A percentile compares a stretch with the other conserved stretches of the same genome.
Evolutionary conservation across 2,888 invertebrate species (phyloP).

Genomic region (Lepas anatifera): DNA sequence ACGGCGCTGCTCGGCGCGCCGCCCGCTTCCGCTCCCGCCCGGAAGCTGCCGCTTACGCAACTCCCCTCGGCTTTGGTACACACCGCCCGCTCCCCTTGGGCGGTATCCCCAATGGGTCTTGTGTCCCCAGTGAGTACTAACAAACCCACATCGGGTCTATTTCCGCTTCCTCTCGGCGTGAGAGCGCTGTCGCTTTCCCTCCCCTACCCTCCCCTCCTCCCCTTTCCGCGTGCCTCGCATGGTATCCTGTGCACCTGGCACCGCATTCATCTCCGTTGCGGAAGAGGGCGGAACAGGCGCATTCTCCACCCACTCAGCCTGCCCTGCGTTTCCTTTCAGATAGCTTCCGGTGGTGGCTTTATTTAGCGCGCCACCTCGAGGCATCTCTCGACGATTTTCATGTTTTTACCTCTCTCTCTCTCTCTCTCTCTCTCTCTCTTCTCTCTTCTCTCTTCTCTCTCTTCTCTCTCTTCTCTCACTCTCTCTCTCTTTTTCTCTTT

Average conservation of each 20-base stretch:
- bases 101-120: too few relatives aligned
- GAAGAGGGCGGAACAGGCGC: not conserved
- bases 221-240: too few relatives aligned
- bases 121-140: too few relatives aligned
- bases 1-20: slow-evolving; percentile 17
- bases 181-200: not conserved
- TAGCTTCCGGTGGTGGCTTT: not conserved
- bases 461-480: too few relatives aligned
- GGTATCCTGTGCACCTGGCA: not conserved
- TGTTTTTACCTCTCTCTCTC: too few relatives aligned
- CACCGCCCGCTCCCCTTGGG: slow-evolving; percentile 31
- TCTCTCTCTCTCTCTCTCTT: too few relatives aligned
- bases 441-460: too few relatives aligned
- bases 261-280: not conserved
- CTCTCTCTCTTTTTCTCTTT: too few relatives aligned
- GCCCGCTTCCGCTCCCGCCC: slow-evolving; percentile 18
- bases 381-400: too few relatives aligned
- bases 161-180: not conserved
- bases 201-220: too few relatives aligned
- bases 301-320: not conserved
- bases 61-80: slow-evolving; percentile 7
- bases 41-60: not conserved
- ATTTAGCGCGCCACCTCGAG: slow-evolving; percentile 15
- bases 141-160: not conserved
- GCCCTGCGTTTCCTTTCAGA: not conserved